A percentile compares a stretch with the other conserved stretches of the same genome.
These are phyloP conservation scores for Scarus forsteni DNA, from an alignment of 2,797 vertebrate genomes.

Conservation along the genomic window DNA sequence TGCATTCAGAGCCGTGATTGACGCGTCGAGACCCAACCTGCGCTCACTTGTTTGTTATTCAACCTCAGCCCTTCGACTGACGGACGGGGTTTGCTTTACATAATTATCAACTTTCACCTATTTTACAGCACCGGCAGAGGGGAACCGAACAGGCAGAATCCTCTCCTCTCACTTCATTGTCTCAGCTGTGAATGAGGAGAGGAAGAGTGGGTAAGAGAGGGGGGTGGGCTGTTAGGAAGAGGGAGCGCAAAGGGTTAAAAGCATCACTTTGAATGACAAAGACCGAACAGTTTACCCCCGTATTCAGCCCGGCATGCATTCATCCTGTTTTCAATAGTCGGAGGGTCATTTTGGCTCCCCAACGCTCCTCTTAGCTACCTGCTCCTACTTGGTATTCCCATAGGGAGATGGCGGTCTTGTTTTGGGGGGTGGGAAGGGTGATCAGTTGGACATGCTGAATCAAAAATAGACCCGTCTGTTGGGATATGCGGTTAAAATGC, in stretches of 20 bases:
- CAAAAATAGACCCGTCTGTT: conserved; percentile 3
- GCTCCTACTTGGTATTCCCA: conserved; percentile 92
- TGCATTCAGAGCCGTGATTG: conserved; percentile 72
- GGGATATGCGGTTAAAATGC: not conserved
- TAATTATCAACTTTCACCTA: conserved; percentile 74
- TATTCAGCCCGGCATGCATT: conserved; percentile 89
- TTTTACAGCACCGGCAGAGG: conserved; percentile 38
- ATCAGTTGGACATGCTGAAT: conserved; percentile 34
- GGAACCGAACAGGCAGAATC: conserved; percentile 61
- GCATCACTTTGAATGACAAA: conserved; percentile 94
- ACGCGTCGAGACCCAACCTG: conserved; percentile 72
- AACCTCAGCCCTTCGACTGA: conserved; percentile 57
- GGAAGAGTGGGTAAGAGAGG: conserved; percentile 33
- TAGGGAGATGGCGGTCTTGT: conserved; percentile 72
- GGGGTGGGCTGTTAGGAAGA: conserved; percentile 76
- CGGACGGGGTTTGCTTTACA: conserved; percentile 53
- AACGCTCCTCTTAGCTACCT: conserved; percentile 87
- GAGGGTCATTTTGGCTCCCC: conserved; percentile 73
- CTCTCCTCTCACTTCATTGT: conserved; percentile 61
- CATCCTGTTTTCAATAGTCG: conserved; percentile 84
- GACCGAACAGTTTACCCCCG: conserved; percentile 89
- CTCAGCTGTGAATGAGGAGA: conserved; percentile 70
- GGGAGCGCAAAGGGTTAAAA: conserved; percentile 90
- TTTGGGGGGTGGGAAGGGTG: conserved; percentile 62
- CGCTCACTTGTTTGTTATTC: conserved; percentile 81